Base-by-base conservation (phyloP, 1,140 invertebrate genomes). In the Pogonus chalceus region DNA sequence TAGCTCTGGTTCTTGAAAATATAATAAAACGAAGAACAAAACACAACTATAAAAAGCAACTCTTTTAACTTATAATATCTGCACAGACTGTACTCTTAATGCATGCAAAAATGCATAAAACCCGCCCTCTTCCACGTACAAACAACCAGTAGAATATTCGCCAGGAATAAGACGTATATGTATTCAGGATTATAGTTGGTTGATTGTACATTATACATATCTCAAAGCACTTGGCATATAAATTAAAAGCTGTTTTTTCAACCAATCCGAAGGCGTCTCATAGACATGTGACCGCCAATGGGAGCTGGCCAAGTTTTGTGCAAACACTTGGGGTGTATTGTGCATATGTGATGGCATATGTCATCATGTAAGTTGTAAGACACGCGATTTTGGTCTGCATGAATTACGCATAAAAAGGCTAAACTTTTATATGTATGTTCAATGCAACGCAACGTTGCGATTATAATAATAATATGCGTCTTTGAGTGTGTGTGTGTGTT, bases 191-290 rank as follows among this genome's bases (percentile, higher is more conserved):
- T 9, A 43, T 63, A 62, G 62, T 62, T 66, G 64, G 54, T 48
- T 57, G 58, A 60, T 57, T 60, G 59, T 57, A 59, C 58, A 58
- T 62, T 60, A 65, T 63, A 63, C 57, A 62, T 59, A 58, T 51
- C 55, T 56, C 56, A 49, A 39, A 51, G 54, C 52, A 57, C 22
- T 49, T 23, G 52, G 61, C 63, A 66, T 62, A 60, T 61, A 65
- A 66, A 66, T 66, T 65, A 66, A 66, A 65, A 64, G 63, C 57
- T 56, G 49, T 24, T 47, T 26, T 55, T 51, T 52, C 56, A 39
- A 63, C 64, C 64, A 66, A 66, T 66, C 57, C 51, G 23, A 35
- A 18, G 9, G 43, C 52, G 59, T 52, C 53, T 60, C 62, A 60
- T 57, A 43, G 47, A 51, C 54, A 37, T 50, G 24, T 50, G 47